Evolutionary conservation across 2,113 vertebrate species (phyloP).

Genomic region (Halcyon senegalensis): DNA sequence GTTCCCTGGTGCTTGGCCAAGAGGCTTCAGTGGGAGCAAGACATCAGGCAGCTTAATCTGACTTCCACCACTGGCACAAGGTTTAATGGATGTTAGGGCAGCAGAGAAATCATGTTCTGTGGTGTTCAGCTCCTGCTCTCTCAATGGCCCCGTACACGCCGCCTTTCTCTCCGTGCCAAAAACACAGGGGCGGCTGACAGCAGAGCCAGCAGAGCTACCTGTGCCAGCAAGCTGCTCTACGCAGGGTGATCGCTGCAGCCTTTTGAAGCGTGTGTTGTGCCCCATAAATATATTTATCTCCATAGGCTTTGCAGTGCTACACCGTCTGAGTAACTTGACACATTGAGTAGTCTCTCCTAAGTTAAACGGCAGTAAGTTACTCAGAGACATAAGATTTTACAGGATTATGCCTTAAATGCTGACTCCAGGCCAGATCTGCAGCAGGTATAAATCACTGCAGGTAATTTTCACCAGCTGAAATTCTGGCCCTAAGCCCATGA

Average conservation of each 20-base stretch:
- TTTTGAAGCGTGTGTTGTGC: background rate
- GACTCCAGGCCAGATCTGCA: slow-evolving; percentile 34
- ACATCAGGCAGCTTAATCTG: slow-evolving; percentile 23
- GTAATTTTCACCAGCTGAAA: slow-evolving; percentile 68
- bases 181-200: background rate
- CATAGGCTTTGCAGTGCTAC: background rate
- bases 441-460: slow-evolving; percentile 63
- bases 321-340: background rate
- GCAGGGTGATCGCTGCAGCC: background rate
- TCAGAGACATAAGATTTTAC: slow-evolving; percentile 1
- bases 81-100: slow-evolving; percentile 44
- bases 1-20: slow-evolving; percentile 34
- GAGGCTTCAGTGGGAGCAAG: slow-evolving; percentile 9
- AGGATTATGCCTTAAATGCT: background rate
- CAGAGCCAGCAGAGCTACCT: background rate
- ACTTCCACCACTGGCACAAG: slow-evolving; percentile 34
- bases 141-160: background rate
- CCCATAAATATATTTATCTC: background rate
- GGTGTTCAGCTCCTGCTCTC: background rate
- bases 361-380: slow-evolving; percentile 15
- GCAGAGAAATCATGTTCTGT: slow-evolving; percentile 20
- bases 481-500: slow-evolving; percentile 34
- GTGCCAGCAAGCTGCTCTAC: background rate
- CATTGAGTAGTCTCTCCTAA: background rate
- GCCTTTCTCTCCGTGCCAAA: background rate